Evolutionary conservation across 1,140 invertebrate genomes (phyloP).

Genomic region (Sinella curviseta): DNA sequence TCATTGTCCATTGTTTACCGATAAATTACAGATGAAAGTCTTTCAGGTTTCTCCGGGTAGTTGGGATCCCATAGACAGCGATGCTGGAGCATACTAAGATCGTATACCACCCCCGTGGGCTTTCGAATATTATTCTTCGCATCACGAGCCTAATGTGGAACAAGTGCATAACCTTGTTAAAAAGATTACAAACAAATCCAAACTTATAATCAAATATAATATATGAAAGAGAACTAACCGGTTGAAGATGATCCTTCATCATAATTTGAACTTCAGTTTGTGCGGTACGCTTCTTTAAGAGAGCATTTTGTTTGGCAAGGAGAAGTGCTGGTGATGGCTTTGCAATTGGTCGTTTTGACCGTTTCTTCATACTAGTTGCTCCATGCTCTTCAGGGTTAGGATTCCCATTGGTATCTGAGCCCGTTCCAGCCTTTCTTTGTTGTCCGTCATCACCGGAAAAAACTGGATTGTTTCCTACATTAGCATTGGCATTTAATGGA

Average conservation of each 20-base stretch:
- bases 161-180: neutral
- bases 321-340: slow-evolving; percentile 42
- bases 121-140: slow-evolving; percentile 61
- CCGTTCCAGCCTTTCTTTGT: neutral
- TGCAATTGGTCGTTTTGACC: slow-evolving; percentile 22
- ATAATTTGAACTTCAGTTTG: slow-evolving; percentile 27
- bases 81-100: slow-evolving; percentile 75
- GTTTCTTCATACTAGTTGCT: slow-evolving; percentile 22
- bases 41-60: slow-evolving; percentile 67
- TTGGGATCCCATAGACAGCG: slow-evolving; percentile 77
- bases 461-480: neutral
- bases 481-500: slow-evolving; percentile 12
- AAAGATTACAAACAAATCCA: neutral
- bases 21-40: slow-evolving; percentile 38
- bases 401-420: neutral
- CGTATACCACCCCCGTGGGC: slow-evolving; percentile 75
- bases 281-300: neutral
- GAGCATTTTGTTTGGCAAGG: slow-evolving; percentile 41
- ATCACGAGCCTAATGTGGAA: slow-evolving; percentile 61
- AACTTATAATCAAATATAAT: neutral
- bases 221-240: too few species aligned
- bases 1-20: slow-evolving; percentile 22
- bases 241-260: slow-evolving; percentile 46
- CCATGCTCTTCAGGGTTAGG: slow-evolving; percentile 9
- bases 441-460: neutral